Conservation (phyloP, 1,140 invertebrate species). For the Vanessa tameamea region DNA sequence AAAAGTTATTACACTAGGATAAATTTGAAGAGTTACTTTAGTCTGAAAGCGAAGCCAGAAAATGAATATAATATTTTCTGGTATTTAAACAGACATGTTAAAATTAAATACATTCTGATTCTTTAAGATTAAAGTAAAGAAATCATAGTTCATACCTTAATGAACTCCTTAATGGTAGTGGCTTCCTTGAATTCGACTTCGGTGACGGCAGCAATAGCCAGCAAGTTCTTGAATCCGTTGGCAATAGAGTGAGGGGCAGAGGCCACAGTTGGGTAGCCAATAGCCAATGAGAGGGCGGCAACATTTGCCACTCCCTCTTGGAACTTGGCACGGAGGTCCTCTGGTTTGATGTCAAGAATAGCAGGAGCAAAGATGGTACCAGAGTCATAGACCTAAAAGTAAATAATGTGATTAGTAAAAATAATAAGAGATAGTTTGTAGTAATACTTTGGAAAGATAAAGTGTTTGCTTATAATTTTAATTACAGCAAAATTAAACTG, state of each 20-base stretch:
- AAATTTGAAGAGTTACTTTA: conserved; percentile 64
- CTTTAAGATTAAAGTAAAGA: neutral
- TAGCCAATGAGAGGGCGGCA: conserved; percentile 95
- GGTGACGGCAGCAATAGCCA: conserved; percentile 97
- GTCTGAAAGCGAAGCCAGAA: conserved; percentile 73
- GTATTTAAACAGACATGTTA: conserved; percentile 63
- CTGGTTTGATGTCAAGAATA: conserved; percentile 98
- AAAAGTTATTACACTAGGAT: conserved; percentile 64
- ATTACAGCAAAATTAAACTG: conserved; percentile 42
- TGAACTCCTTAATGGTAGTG: conserved; percentile 93
- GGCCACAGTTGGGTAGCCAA: conserved; percentile 97
- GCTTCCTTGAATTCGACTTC: conserved; percentile 98
- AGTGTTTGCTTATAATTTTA: conserved; percentile 49
- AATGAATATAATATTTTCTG: conserved; percentile 45
- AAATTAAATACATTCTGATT: neutral
- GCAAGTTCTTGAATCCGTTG: conserved; percentile 98
- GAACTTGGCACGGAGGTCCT: conserved; percentile 95
- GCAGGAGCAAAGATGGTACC: conserved; percentile 98
- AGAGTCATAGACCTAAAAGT: conserved; percentile 93
- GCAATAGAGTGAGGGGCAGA: conserved; percentile 98
- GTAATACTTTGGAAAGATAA: neutral
- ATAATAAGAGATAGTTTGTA: conserved; percentile 2
- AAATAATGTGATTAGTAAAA: conserved; percentile 13
- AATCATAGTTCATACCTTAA: conserved; percentile 83
- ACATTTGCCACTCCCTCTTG: conserved; percentile 95